Evolutionary conservation across 2,113 vertebrate genomes (phyloP), one percentile per base, ranked within the genome.

Genomic region (Corvus cornix): DNA sequence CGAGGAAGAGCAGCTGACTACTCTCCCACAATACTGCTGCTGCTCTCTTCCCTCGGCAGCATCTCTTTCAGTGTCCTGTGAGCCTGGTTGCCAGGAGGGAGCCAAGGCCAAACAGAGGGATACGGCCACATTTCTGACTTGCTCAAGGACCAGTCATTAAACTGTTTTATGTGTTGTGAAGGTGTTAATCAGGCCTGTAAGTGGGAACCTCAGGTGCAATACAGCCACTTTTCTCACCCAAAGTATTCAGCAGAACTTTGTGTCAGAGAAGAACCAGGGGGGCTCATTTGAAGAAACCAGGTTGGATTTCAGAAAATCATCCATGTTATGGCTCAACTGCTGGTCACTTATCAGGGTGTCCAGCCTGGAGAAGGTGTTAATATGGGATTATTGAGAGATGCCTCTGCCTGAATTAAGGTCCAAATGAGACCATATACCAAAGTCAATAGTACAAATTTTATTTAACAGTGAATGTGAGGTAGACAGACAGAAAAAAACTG

Each of bases 311-410:
- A 75, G 60, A 35, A 83, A 23, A 10, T 53, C 21, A 83, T 69
- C 37, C 12, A 33, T n/a, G 30, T n/a, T 74, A 8, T 21, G 8
- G 11, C 16, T 72, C 44, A 64, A 7, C 10, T 0, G 0, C 31
- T 74, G 69, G 11, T n/a, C 24, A 15, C 30, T 23, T 33, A 22
- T 8, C 23, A n/a, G 28, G 14, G 21, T 31, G 2, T 59, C 14
- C 44, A 44, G 11, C 8, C 21, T 11, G 24, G 18, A 56, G 49
- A 60, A 83, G 13, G 13, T 35, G 35, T 26, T 76, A 67, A 35
- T 6, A 37, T 44, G 27, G 26, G 13, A 33, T 60, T 68, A 23
- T 26, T 51, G 52, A 43, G 82, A n/a, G 60, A 43, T 49, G 20
- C 3, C 16, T 66, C 43, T 37, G 26, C 26, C 44, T 1, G 7